Conservation (phyloP, 2,113 vertebrate genomes). For the Ceratotherium simum region DNA sequence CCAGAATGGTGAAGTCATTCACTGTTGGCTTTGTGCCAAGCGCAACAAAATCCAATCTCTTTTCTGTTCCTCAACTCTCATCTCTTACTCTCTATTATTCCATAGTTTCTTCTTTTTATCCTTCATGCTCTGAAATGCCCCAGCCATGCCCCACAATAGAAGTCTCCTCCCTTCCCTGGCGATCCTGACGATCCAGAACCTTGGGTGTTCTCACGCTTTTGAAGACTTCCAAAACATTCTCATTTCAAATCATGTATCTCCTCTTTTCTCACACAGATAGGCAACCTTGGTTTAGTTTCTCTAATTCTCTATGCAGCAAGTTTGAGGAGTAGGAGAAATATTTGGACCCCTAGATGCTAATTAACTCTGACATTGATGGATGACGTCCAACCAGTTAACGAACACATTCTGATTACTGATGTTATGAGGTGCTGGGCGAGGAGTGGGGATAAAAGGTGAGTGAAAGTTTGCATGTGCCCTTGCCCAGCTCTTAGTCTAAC, state of each 20-base stretch:
- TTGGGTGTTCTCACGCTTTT: too few relatives aligned
- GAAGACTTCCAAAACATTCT: not conserved
- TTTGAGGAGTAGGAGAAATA: not conserved
- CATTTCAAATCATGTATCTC: too few relatives aligned
- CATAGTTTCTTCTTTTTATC: not conserved
- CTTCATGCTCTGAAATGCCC: too few relatives aligned
- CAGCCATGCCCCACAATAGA: too few relatives aligned
- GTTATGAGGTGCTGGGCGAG: too few relatives aligned
- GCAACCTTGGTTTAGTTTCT: not conserved
- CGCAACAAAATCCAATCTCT: too few relatives aligned
- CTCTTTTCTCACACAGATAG: not conserved
- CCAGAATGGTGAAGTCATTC: rapidly evolving
- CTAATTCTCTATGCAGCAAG: not conserved
- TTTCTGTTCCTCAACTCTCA: not conserved
- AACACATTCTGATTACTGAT: not conserved
- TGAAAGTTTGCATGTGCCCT: not conserved
- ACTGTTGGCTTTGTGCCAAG: too few relatives aligned
- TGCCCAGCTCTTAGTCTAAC: not conserved
- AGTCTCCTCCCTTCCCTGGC: too few relatives aligned
- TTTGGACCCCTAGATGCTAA: not conserved
- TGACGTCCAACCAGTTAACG: too few relatives aligned
- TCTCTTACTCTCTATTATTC: too few relatives aligned
- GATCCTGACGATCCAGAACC: not conserved
- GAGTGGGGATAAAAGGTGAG: too few relatives aligned
- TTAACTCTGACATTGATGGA: not conserved